Evolutionary conservation across 2,797 vertebrate genomes (phyloP), one percentile per base, ranked within the genome.

Genomic region (Gymnocypris eckloni): DNA sequence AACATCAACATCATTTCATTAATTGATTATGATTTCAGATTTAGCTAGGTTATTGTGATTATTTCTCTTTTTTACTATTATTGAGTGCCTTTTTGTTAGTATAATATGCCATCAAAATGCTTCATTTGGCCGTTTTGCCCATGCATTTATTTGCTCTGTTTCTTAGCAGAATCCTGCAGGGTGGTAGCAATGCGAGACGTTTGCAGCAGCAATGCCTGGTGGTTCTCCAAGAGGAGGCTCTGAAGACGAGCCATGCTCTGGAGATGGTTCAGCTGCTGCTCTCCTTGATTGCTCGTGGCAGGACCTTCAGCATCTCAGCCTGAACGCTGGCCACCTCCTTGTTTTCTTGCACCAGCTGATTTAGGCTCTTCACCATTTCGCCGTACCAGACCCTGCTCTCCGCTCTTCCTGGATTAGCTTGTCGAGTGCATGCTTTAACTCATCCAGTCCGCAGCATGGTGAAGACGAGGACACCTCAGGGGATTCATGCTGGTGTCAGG

Each of bases 171-270:
- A 2, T 91, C 90, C 73, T 91, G 91, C 33, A 92, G 85, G 2
- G 87, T 56, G 39, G 88, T 89, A 71, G 90, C 76, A 0, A 95
- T 94, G 12, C 93, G 92, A 0, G 94, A 95, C 0, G 90, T 91
- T 88, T 95, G 95, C 85, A 94, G 92, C 61, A 95, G 91, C n/a
- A 95, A 84, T 1, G 95, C 94, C 90, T 95, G 94, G 25, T 95
- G 93, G 88, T 94, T 95, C 86, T 95, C 94, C 28, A 95, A 91
- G 43, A 95, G 88, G 3, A 95, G 92, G 79, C 91, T 93, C 92
- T 94, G 95, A 28, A 94, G 93, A 11, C 93, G 91, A 25, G 92
- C 92, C 87, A 94, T 13, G 13, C 88, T 94, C 88, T 93, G 91
- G 25, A 94, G 86, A 8, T 93, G 86, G 61, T 50, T 83, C 61